Evolutionary conservation across 2,113 vertebrate species (phyloP).

Genomic region (Misgurnus anguillicaudatus): DNA sequence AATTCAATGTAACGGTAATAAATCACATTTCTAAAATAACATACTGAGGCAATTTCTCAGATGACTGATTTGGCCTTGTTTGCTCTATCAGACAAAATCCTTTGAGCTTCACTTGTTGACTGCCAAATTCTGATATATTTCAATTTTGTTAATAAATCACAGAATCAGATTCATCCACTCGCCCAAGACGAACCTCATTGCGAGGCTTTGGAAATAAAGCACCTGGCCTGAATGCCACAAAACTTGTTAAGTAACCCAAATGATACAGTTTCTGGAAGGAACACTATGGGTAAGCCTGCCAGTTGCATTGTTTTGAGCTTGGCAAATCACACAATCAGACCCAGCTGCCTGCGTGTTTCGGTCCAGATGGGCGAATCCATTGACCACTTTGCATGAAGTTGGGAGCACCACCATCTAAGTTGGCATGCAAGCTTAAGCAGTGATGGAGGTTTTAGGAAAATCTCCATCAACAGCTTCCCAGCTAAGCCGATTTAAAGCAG

Average conservation of each 20-base stretch:
- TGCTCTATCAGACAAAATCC: background rate
- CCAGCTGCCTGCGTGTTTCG: slow-evolving; percentile 16
- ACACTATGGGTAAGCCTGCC: background rate
- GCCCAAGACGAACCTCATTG: slow-evolving; percentile 29
- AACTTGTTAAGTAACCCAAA: slow-evolving; percentile 25
- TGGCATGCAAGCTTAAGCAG: background rate
- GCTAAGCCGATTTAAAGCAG: background rate
- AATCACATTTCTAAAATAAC: slow-evolving; percentile 6
- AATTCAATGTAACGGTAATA: slow-evolving; percentile 1
- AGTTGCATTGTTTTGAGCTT: slow-evolving; percentile 35
- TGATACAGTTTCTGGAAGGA: slow-evolving; percentile 12
- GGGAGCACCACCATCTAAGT: background rate
- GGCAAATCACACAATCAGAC: slow-evolving; percentile 22
- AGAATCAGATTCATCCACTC: slow-evolving; percentile 5
- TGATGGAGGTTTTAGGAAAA: background rate
- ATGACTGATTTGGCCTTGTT: slow-evolving; percentile 14
- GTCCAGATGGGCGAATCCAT: background rate
- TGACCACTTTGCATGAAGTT: background rate
- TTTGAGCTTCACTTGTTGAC: slow-evolving; percentile 4
- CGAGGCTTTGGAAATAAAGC: slow-evolving; percentile 24
- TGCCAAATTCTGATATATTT: slow-evolving; percentile 15
- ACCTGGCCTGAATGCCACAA: slow-evolving; percentile 25
- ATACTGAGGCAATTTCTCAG: slow-evolving; percentile 14
- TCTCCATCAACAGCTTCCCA: slow-evolving; percentile 9
- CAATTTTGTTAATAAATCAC: slow-evolving; percentile 29